These are phyloP conservation scores for Diadumene lineata DNA, from an alignment of 92 coral and sea anemone species.

Conservation along the genomic window DNA sequence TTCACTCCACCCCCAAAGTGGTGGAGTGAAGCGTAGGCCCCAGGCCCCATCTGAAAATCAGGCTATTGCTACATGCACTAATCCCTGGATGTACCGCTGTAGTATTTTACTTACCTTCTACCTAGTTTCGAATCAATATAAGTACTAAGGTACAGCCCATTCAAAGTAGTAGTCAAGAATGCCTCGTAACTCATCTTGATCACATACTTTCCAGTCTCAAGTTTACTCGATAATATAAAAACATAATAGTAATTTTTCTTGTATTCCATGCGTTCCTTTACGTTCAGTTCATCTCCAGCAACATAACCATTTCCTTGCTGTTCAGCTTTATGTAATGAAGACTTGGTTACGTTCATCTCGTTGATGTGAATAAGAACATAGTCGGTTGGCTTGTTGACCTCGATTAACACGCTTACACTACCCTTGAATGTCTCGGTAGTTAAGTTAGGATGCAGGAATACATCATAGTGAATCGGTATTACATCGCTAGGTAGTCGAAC, in stretches of 20 bases:
- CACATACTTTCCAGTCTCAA: conserved; percentile 65
- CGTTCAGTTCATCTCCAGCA: conserved; percentile 38
- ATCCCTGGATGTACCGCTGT: background rate
- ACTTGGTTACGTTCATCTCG: conserved; percentile 60
- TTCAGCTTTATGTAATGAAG: conserved; percentile 36
- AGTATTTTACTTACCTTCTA: conserved; percentile 70
- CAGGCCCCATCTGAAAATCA: too few relatives aligned
- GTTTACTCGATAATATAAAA: conserved; percentile 47
- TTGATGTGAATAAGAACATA: conserved; percentile 72
- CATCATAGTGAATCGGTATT: conserved; percentile 70
- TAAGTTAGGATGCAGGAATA: conserved; percentile 62
- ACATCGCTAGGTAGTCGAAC: conserved; percentile 67
- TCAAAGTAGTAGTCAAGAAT: conserved; percentile 61
- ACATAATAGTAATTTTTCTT: conserved; percentile 69
- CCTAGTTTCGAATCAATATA: conserved; percentile 52
- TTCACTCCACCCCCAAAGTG: too few relatives aligned
- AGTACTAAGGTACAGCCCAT: conserved; percentile 81
- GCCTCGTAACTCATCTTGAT: conserved; percentile 59
- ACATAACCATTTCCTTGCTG: conserved; percentile 19
- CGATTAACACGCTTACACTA: conserved; percentile 41
- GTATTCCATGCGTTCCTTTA: conserved; percentile 50
- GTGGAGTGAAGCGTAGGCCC: too few relatives aligned
- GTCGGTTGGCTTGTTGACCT: conserved; percentile 49
- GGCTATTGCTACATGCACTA: too few relatives aligned
- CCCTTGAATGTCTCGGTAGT: conserved; percentile 61